Evolutionary conservation across 92 coral and sea anemone genomes (phyloP).

Genomic region (Actinernus sp.): DNA sequence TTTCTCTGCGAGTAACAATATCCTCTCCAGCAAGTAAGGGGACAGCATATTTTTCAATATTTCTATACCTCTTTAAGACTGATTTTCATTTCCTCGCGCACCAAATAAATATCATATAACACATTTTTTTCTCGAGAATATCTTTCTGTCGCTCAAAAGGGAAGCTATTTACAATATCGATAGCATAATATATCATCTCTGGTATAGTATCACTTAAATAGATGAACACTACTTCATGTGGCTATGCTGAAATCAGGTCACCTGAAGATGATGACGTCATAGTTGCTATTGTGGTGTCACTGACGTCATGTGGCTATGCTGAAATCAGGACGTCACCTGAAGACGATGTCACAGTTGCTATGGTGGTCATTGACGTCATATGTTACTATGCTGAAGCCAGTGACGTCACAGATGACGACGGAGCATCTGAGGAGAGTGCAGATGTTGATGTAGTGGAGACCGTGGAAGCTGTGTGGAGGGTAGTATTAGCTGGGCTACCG

Average conservation of each 20-base stretch:
- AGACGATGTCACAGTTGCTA: not conserved
- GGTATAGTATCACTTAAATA: conserved; percentile 17
- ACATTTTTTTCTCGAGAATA: conserved; percentile 49
- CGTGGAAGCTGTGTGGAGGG: conserved; percentile 35
- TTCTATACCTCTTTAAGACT: conserved; percentile 2
- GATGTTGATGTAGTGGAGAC: conserved; percentile 60
- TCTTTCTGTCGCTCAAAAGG: conserved; percentile 52
- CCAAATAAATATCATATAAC: conserved; percentile 56
- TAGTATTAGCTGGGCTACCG: conserved; percentile 45
- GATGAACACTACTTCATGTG: not conserved
- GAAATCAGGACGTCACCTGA: no score
- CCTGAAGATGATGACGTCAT: no score
- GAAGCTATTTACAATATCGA: conserved; percentile 49
- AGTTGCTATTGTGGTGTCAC: no score
- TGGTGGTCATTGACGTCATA: conserved; percentile 5
- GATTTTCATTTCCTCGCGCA: conserved; percentile 15
- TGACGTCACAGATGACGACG: conserved; percentile 76
- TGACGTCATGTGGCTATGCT: no score
- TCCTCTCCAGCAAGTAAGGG: not conserved
- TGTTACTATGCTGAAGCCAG: conserved; percentile 60
- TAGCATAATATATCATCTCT: conserved; percentile 45
- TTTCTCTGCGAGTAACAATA: no score
- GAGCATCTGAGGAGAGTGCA: conserved; percentile 64
- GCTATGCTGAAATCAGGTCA: no score
- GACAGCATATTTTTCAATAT: not conserved